A percentile compares a stretch with the other conserved stretches of the same genome.
Evolutionary conservation across 2,888 invertebrate genomes (phyloP).

Genomic region (Phaedon cochleariae): DNA sequence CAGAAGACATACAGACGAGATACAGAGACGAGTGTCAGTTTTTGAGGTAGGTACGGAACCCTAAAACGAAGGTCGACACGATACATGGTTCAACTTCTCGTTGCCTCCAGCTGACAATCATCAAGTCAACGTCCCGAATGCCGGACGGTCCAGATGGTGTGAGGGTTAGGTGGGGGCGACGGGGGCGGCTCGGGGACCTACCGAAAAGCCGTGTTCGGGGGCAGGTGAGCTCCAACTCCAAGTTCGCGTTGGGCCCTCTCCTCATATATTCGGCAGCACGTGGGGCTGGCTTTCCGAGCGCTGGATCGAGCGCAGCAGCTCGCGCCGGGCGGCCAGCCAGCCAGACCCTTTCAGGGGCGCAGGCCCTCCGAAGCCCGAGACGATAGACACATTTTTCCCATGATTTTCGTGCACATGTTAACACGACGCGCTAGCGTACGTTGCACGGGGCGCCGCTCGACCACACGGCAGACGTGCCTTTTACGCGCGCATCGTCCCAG

Average conservation of each 20-base stretch:
- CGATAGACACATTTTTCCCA: constrained; percentile 60
- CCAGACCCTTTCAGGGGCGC: constrained; percentile 39
- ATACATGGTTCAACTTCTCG: too few relatives aligned
- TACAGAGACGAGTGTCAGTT: too few relatives aligned
- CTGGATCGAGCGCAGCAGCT: constrained; percentile 57
- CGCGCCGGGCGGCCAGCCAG: constrained; percentile 51
- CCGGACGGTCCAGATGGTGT: too few relatives aligned
- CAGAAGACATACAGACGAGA: too few relatives aligned
- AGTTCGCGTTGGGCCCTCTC: constrained; percentile 43
- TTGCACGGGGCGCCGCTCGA: constrained; percentile 55
- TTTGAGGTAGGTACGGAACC: too few relatives aligned
- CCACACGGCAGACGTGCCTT: constrained; percentile 49
- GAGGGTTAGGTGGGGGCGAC: too few relatives aligned
- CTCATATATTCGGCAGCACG: constrained; percentile 38
- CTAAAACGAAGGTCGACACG: too few relatives aligned
- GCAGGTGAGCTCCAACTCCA: constrained; percentile 45
- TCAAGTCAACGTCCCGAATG: too few relatives aligned
- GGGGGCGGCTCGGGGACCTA: constrained; percentile 8
- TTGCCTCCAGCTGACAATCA: too few relatives aligned
- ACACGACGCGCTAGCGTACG: constrained; percentile 65
- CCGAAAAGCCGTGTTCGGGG: constrained; percentile 34
- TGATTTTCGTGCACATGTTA: constrained; percentile 62
- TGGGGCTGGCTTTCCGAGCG: constrained; percentile 47
- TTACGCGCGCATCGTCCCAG: constrained; percentile 60
- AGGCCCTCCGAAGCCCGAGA: constrained; percentile 58